Conservation (phyloP, 2,797 vertebrate genomes). For the Micrastur ruficollis region DNA sequence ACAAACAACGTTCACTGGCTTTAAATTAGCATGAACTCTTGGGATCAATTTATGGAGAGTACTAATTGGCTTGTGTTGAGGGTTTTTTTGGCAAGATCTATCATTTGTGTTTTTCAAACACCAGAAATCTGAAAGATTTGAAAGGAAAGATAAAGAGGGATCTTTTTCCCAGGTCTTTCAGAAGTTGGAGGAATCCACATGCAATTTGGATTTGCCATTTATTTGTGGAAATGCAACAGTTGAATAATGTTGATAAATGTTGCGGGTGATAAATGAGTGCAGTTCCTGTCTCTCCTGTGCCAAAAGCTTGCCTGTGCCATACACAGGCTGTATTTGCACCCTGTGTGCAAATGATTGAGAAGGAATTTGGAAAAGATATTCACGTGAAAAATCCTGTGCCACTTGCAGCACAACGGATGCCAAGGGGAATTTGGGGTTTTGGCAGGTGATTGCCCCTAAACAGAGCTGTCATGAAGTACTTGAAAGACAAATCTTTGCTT, state of each 20-base stretch:
- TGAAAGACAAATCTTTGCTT: background rate
- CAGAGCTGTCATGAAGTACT: background rate
- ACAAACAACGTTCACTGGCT: background rate
- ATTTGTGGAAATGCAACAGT: background rate
- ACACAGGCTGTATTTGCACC: background rate
- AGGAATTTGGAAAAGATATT: constrained; percentile 3
- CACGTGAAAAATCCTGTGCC: background rate
- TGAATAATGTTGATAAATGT: constrained; percentile 1
- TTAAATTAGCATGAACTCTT: background rate
- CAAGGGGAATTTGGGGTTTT: background rate
- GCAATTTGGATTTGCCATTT: background rate
- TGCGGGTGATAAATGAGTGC: background rate
- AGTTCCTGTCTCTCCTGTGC: background rate
- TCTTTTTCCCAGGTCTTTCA: background rate
- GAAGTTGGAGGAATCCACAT: background rate
- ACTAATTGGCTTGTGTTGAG: background rate
- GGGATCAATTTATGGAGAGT: background rate
- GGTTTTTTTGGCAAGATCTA: background rate
- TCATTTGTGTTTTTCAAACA: background rate
- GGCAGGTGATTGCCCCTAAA: background rate
- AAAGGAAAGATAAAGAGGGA: background rate
- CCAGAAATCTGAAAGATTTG: background rate
- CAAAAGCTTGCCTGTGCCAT: background rate
- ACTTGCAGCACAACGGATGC: background rate
- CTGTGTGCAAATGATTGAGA: background rate